These are phyloP conservation scores for Fistularia tabacaria DNA, from an alignment of 2,797 vertebrate species.

Conservation along the genomic window DNA sequence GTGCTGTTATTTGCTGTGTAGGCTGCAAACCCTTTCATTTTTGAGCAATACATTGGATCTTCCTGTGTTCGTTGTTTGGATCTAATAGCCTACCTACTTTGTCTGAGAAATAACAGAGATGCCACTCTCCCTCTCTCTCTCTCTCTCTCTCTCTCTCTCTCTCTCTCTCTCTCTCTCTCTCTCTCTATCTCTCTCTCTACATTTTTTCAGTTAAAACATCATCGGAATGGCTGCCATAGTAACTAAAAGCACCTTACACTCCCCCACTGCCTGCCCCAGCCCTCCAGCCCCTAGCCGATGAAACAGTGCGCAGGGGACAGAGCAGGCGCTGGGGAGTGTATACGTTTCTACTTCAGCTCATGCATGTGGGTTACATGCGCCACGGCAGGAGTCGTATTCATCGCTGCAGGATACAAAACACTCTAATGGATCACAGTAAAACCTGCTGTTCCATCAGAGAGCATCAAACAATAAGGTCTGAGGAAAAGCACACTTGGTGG, in stretches of 20 bases:
- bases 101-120: constrained; percentile 18
- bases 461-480: constrained; percentile 39
- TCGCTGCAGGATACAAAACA: constrained; percentile 59
- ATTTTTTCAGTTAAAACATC: constrained; percentile 12
- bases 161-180: no score
- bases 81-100: constrained; percentile 14
- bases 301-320: constrained; percentile 9
- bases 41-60: constrained; percentile 29
- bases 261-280: constrained; percentile 9
- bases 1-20: constrained; percentile 19
- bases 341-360: constrained; percentile 18
- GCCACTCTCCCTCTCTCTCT: constrained; percentile 8
- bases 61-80: constrained; percentile 9
- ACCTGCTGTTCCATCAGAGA: constrained; percentile 37
- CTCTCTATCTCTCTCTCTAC: background rate
- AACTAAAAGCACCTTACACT: constrained; percentile 44
- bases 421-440: constrained; percentile 67
- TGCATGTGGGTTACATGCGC: constrained; percentile 30
- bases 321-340: constrained; percentile 5
- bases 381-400: constrained; percentile 50
- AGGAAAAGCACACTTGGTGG: constrained; percentile 44
- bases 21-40: constrained; percentile 28
- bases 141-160: no score
- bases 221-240: constrained; percentile 52
- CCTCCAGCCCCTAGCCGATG: background rate